Base-by-base conservation (phyloP, 2,888 invertebrate species). In the Thera britannica region DNA sequence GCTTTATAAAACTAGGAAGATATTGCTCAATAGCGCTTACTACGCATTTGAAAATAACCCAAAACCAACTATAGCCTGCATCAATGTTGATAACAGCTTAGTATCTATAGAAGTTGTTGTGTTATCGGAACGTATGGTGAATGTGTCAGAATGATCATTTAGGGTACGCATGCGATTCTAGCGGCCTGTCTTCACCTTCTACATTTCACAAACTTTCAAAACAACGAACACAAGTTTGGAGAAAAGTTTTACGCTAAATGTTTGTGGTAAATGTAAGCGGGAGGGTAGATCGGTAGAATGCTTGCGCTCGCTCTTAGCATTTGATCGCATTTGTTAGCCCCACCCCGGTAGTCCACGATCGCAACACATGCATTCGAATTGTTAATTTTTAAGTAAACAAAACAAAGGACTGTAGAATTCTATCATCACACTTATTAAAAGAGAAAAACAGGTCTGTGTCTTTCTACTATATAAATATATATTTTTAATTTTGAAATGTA, bases 341-440 rank as follows among this genome's bases (percentile, higher is more conserved):
- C 66, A 65, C 62, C 72, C 68, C 68, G 62, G 68, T 67, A 6
- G 6, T 52, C 72, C 71, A 75, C 68, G 58, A 64, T 62, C 73
- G 74, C 77, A 74, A 73, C 81, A 76, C 83, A 81, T 80, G 80
- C 87, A 86, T 83, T 84, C 83, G 87, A 88, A 90, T 88, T 89
- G 85, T 91, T 91, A 89, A 81, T 89, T 89, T 86, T 89, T 91
- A 92, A 92, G 90, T 86, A 87, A 88, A 86, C 84, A 87, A 75
- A 23, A 88, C 86, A 90, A 89, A 83, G 79, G 83, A 92, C 91
- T 91, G 90, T 91, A 92, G 92, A 87, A 86, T 88, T 88, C 83
- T 91, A 93, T 92, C 93, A 93, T 93, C 93, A 93, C 93, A 93
- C 85, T 90, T 87, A 86, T 87, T 84, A 86, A 86, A 84, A 81